A percentile compares a stretch with the other conserved stretches of the same genome.
Evolutionary conservation across 2,888 invertebrate species (phyloP).

Genomic region (Tenthredo livida): DNA sequence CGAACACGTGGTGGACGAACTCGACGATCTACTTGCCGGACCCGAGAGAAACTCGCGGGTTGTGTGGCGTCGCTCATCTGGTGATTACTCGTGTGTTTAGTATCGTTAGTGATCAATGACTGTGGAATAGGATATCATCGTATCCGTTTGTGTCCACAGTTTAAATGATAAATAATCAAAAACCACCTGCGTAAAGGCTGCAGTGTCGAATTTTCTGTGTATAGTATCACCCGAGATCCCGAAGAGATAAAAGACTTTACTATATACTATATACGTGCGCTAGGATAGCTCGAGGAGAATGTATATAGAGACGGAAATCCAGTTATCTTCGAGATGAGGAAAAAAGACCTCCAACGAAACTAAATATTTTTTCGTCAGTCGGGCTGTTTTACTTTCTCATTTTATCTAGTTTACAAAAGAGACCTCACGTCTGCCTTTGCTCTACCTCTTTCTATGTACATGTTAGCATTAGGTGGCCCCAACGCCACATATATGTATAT

Average conservation of each 20-base stretch:
- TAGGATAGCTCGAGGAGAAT: background rate
- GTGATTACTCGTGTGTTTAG: background rate
- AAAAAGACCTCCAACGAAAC: background rate
- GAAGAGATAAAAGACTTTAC: background rate
- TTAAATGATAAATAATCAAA: background rate
- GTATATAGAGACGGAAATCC: background rate
- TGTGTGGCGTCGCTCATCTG: conserved; percentile 61
- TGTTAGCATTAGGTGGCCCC: background rate
- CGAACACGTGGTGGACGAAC: conserved; percentile 57
- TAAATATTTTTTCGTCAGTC: background rate
- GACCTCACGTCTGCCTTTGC: background rate
- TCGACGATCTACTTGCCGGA: conserved; percentile 60
- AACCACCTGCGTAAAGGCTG: background rate
- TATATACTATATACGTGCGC: too few species aligned
- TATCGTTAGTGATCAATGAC: background rate
- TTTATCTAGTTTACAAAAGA: conserved; percentile 18
- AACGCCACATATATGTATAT: background rate
- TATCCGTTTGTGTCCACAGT: background rate
- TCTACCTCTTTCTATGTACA: background rate
- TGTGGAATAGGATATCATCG: background rate
- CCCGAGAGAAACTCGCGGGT: conserved; percentile 59
- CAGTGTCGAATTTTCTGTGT: background rate
- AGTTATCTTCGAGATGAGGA: background rate
- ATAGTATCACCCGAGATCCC: background rate
- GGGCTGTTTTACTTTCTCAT: background rate